These are phyloP conservation scores for Siniperca chuatsi DNA, from an alignment of 2,113 vertebrate species.

Conservation along the genomic window DNA sequence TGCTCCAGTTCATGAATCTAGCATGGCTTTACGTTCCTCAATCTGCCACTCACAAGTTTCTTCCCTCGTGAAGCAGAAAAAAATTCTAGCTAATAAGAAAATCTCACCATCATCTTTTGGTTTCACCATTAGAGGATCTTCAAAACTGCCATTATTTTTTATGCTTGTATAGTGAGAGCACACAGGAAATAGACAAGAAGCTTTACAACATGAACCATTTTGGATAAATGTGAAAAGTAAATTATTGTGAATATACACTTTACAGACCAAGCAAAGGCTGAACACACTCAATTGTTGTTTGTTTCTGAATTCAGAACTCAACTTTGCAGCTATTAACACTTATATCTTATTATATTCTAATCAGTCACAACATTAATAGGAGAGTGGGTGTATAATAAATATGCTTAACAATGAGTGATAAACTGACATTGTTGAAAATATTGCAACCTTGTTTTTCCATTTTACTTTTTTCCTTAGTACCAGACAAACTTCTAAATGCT, in stretches of 20 bases:
- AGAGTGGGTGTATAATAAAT: not conserved
- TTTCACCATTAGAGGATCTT: constrained; percentile 15
- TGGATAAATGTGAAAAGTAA: constrained; percentile 2
- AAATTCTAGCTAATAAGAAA: constrained; percentile 34
- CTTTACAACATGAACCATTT: constrained; percentile 2
- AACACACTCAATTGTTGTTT: not conserved
- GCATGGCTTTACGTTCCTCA: constrained; percentile 60
- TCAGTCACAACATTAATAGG: not conserved
- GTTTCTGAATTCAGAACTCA: constrained; percentile 6
- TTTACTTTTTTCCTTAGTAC: not conserved
- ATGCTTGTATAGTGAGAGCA: not conserved
- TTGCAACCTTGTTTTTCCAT: not conserved
- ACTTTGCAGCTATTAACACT: not conserved
- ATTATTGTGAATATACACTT: not conserved
- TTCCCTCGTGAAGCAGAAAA: constrained; percentile 30
- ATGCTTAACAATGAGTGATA: not conserved
- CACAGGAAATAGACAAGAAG: not conserved
- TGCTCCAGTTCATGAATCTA: constrained; percentile 67
- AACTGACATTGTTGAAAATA: not conserved
- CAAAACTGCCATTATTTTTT: not conserved
- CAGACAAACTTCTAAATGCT: not conserved
- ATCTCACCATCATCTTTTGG: constrained; percentile 45
- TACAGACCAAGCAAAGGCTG: not conserved
- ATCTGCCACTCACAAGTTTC: constrained; percentile 65
- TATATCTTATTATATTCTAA: constrained; percentile 25